These are phyloP conservation scores for Rotaria macrura DNA, from an alignment of 2,888 invertebrate species.

Conservation along the genomic window DNA sequence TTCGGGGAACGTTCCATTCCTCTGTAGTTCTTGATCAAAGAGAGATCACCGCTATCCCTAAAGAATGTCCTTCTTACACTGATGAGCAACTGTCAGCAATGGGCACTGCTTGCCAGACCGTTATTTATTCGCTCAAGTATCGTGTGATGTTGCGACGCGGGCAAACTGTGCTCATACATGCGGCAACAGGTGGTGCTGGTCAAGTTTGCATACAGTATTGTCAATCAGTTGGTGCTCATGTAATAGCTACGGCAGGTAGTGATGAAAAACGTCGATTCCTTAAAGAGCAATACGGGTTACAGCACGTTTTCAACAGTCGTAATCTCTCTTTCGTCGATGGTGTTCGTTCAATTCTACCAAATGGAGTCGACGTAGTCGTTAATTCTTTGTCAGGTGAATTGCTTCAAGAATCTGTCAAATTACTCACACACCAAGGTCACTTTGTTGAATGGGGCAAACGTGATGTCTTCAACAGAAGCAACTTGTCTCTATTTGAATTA, in stretches of 20 bases:
- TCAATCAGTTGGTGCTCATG: not conserved
- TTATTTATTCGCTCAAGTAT: not conserved
- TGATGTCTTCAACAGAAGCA: not conserved
- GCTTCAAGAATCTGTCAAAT: not conserved
- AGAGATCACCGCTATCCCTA: not conserved
- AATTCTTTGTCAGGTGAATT: not conserved
- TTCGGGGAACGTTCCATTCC: not conserved
- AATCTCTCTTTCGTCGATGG: not conserved
- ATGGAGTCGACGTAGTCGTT: not conserved
- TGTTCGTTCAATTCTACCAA: not conserved
- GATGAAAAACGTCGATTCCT: not conserved
- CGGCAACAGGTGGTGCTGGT: constrained; percentile 43
- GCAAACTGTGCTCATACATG: not conserved
- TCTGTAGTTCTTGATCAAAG: not conserved
- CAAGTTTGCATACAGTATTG: constrained; percentile 33
- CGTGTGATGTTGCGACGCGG: not conserved
- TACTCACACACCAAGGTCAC: not conserved
- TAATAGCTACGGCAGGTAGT: not conserved
- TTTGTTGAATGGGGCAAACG: not conserved
- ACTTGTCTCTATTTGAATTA: not conserved
- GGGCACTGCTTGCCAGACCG: not conserved
- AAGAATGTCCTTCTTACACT: not conserved
- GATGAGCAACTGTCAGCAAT: not conserved
- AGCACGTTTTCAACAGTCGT: not conserved
- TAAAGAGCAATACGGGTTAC: not conserved